Conservation (phyloP, 2,797 vertebrate species). For the Naso thynnoides region DNA sequence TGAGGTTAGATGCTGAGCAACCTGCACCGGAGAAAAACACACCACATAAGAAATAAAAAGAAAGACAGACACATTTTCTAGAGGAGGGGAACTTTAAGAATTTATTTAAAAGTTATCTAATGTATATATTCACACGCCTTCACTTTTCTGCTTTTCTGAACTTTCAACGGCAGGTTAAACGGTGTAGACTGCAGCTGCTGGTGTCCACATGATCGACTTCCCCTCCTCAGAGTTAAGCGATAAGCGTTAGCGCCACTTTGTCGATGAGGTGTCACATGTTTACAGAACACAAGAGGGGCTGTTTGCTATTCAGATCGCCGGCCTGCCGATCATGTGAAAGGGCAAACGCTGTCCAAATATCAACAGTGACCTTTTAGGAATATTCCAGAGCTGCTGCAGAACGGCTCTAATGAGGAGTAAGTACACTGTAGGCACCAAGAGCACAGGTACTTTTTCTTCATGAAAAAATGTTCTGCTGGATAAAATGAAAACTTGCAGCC, state of each 20-base stretch:
- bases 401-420: conserved; percentile 74
- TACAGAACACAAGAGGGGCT: conserved; percentile 62
- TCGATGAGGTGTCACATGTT: conserved; percentile 71
- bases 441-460: conserved; percentile 42
- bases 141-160: neutral
- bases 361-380: conserved; percentile 88
- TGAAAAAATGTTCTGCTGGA: conserved; percentile 49
- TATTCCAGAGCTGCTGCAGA: conserved; percentile 64
- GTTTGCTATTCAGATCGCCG: conserved; percentile 81
- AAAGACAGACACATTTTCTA: too few relatives aligned
- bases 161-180: neutral
- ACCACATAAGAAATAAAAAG: neutral
- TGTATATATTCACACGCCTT: neutral
- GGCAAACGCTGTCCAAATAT: conserved; percentile 88
- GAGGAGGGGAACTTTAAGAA: neutral
- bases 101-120: neutral
- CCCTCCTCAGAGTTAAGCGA: conserved; percentile 30
- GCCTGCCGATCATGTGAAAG: conserved; percentile 80
- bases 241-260: conserved; percentile 39
- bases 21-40: conserved; percentile 74
- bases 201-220: conserved; percentile 39
- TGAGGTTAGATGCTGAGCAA: conserved; percentile 92
- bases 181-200: neutral
- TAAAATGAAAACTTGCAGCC: conserved; percentile 59
- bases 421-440: conserved; percentile 35